Conservation (phyloP, 2,888 invertebrate species). For the Acholoe squamosa region DNA sequence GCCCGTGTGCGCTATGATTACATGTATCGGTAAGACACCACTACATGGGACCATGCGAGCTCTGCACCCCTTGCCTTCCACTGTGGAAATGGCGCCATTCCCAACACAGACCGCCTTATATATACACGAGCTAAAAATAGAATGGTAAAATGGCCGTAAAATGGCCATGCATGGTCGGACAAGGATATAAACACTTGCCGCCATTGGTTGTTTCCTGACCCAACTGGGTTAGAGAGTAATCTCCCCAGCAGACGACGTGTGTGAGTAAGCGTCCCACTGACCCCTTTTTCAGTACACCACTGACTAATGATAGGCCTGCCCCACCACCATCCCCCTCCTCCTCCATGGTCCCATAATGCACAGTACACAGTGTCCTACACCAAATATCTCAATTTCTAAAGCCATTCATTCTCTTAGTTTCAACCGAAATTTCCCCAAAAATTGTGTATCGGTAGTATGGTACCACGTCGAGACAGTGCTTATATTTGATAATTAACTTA, state of each 20-base stretch:
- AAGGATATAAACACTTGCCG: constrained; percentile 16
- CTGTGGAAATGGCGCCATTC: background rate
- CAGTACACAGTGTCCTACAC: background rate
- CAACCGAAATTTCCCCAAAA: background rate
- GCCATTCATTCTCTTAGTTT: background rate
- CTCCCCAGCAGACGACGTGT: background rate
- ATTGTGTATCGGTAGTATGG: background rate
- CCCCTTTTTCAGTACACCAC: constrained; percentile 20
- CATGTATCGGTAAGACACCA: background rate
- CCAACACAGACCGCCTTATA: background rate
- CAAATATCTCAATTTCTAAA: background rate
- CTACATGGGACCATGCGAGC: background rate
- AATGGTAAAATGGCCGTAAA: no score
- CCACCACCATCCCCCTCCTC: background rate
- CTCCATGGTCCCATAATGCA: background rate
- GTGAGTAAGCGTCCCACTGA: constrained; percentile 43
- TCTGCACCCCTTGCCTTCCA: background rate
- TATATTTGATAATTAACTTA: background rate
- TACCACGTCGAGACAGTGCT: background rate
- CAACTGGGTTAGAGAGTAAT: background rate
- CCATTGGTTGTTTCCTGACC: constrained; percentile 40
- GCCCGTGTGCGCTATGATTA: background rate
- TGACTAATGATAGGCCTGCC: constrained; percentile 32
- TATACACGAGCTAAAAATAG: constrained; percentile 17
- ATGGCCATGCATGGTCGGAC: constrained; percentile 46